Evolutionary conservation across 1,140 invertebrate genomes (phyloP), one percentile per base, ranked within the genome.

Genomic region (Zelostemma sp.): DNA sequence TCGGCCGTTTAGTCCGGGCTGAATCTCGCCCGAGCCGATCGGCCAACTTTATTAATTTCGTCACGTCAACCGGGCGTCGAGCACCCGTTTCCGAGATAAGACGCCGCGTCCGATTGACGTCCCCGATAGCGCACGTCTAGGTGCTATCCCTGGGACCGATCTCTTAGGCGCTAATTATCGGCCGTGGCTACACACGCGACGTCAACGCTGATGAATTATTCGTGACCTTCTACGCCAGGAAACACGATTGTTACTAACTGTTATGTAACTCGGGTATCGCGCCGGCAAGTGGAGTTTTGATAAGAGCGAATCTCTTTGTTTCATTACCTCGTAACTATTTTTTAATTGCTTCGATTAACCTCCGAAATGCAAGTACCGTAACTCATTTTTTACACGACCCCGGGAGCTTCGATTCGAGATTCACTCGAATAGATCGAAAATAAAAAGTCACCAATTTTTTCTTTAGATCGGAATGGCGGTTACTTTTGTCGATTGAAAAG

Each of bases 121-220:
- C 31, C 3, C 12, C 16, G 47, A 49, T 49, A 31, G 15, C 18
- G 21, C 19, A 31, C 31, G 9, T 31, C 16, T 8, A 33, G 21
- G 14, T 25, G 25, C 35, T 49, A 49, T 49, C 18, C 31, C 11
- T 6, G 18, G 47, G 31, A n/a, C n/a, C 21, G 25, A 49, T 49
- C 47, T 49, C 14, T 25, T 15, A 1, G 19, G 18, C 25, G 47
- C 47, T 49, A 49, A 49, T 49, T 49, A 49, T 49, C n/a, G 47
- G 14, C 31, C 21, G 47, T 14, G 47, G 21, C 15, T 49, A 49
- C 47, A 49, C 19, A 33, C 18, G 47, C 47, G 11, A 16, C 18
- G 9, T 21, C 11, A 25, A 49, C 47, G 25, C 16, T 25, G 25
- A 49, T 49, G 25, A 31, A 12, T 49, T 19, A 18, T 49, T 38